Conservation (phyloP, 2,797 vertebrate genomes). For the Acrocephalus scirpaceus region DNA sequence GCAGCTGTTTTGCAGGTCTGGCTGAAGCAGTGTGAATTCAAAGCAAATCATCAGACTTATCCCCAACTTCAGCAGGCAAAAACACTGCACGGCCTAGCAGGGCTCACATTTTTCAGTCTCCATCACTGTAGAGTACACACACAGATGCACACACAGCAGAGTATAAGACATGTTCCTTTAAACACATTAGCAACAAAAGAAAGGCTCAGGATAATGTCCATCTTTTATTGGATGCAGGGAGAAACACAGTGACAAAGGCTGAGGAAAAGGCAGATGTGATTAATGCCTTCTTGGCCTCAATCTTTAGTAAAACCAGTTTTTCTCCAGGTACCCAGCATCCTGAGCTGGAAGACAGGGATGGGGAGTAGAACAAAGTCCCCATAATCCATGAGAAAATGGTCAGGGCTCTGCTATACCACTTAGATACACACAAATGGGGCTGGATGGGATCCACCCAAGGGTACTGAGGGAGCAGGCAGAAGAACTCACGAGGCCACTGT, state of each 20-base stretch:
- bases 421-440: background rate
- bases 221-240: background rate
- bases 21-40: background rate
- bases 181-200: background rate
- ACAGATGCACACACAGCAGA: background rate
- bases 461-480: background rate
- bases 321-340: background rate
- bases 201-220: background rate
- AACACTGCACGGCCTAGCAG: background rate
- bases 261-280: background rate
- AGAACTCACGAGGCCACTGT: background rate
- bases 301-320: background rate
- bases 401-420: background rate
- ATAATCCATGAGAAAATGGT: background rate
- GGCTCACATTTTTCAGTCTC: background rate
- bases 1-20: background rate
- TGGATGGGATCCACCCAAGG: background rate
- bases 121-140: background rate
- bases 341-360: background rate
- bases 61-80: background rate
- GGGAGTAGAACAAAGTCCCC: background rate
- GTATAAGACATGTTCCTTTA: background rate
- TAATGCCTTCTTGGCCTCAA: background rate
- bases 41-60: background rate
- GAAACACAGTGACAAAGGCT: background rate